Conservation (phyloP, 2,888 invertebrate species). For the Cephus sareptanus region DNA sequence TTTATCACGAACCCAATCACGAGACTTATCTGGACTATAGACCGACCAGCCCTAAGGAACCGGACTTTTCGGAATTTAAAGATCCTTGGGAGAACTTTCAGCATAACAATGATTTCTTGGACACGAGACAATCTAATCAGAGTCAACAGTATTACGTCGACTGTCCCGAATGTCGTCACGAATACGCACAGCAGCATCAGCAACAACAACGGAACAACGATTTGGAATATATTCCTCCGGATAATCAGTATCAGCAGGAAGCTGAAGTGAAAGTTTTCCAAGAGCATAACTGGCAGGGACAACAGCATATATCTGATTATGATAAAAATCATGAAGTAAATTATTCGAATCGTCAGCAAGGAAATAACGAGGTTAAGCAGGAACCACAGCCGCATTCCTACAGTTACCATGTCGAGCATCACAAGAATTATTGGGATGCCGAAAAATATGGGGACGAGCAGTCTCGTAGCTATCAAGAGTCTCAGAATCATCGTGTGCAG, state of each 20-base stretch:
- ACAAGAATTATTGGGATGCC: not conserved
- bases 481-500: slow-evolving; percentile 35
- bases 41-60: slow-evolving; percentile 22
- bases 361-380: not conserved
- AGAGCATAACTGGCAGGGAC: not conserved
- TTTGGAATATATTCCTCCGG: slow-evolving; percentile 5
- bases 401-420: not conserved
- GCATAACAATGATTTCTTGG: slow-evolving; percentile 46
- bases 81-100: slow-evolving; percentile 84
- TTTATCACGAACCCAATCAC: slow-evolving; percentile 31
- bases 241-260: slow-evolving; percentile 8
- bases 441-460: slow-evolving; percentile 32
- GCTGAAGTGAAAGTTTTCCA: not conserved
- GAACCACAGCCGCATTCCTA: not conserved
- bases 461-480: slow-evolving; percentile 7
- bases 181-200: not conserved
- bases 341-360: not conserved
- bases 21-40: slow-evolving; percentile 31
- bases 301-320: not conserved
- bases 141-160: not conserved
- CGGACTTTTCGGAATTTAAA: slow-evolving; percentile 65
- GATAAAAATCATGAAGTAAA: not conserved
- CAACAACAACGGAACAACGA: slow-evolving; percentile 6
- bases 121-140: not conserved
- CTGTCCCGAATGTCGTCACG: not conserved